Evolutionary conservation across 1,140 invertebrate genomes (phyloP).

Genomic region (Lamellibrachia luymesi): DNA sequence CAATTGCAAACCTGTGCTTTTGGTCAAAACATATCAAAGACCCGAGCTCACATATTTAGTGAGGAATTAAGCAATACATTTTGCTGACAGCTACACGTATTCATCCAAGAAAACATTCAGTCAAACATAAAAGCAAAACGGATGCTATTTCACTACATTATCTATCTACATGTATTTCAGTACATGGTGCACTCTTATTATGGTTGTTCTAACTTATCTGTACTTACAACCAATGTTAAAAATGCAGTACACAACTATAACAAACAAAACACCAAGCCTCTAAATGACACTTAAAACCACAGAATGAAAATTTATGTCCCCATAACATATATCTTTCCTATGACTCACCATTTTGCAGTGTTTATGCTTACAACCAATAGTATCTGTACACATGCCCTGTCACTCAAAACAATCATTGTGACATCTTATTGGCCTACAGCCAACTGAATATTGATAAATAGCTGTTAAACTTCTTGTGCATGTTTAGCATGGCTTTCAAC

Average conservation of each 20-base stretch:
- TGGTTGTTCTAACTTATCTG: background rate
- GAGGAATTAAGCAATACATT: background rate
- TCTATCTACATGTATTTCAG: background rate
- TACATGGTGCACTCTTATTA: background rate
- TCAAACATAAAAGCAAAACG: background rate
- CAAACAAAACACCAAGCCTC: background rate
- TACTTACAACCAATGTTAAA: background rate
- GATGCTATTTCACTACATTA: background rate
- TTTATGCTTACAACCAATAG: background rate
- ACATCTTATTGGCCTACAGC: background rate
- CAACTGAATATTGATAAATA: background rate
- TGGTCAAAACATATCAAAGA: background rate
- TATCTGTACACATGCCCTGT: background rate
- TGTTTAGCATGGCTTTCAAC: background rate
- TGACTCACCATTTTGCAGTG: background rate
- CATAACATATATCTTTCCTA: background rate
- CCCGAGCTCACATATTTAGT: background rate
- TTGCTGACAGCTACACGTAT: background rate
- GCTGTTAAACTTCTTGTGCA: background rate
- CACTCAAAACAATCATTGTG: background rate
- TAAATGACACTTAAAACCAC: background rate
- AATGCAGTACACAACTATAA: background rate
- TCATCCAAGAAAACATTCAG: background rate
- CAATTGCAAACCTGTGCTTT: no score
- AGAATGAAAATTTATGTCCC: background rate